These are phyloP conservation scores for Malurus leucopterus DNA, from an alignment of 2,797 vertebrate species.

Conservation along the genomic window DNA sequence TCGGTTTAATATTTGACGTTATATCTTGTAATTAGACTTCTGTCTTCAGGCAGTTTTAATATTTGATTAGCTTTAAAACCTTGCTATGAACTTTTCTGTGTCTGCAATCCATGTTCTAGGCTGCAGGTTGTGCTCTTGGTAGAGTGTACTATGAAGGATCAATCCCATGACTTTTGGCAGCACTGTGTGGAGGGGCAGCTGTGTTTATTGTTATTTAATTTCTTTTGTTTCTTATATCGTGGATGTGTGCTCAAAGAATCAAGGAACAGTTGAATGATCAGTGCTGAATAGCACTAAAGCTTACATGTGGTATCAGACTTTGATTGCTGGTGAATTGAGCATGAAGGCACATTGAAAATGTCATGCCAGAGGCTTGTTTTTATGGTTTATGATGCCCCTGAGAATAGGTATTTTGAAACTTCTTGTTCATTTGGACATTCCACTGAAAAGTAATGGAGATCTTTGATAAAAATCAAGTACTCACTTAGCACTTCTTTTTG, in stretches of 20 bases:
- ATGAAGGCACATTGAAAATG: not conserved
- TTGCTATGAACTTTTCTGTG: not conserved
- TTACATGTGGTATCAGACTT: not conserved
- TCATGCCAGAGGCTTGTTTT: not conserved
- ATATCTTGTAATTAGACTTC: not conserved
- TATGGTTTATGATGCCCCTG: not conserved
- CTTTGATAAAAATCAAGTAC: not conserved
- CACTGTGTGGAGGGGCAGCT: not conserved
- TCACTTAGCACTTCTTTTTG: not conserved
- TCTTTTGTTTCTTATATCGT: not conserved
- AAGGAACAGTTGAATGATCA: not conserved
- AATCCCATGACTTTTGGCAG: not conserved
- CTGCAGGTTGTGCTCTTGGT: not conserved
- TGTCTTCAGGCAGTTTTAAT: not conserved
- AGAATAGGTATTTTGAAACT: not conserved
- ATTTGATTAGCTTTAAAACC: not conserved
- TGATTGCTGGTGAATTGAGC: not conserved
- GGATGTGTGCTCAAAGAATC: not conserved
- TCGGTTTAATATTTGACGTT: not conserved
- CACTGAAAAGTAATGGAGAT: not conserved
- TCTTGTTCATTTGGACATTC: not conserved
- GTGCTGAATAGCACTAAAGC: not conserved
- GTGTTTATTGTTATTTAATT: not conserved
- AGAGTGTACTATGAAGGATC: not conserved
- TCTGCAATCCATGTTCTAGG: fast-evolving